These are phyloP conservation scores for Argopecten irradians DNA, from an alignment of 1,140 invertebrate species.

Conservation along the genomic window DNA sequence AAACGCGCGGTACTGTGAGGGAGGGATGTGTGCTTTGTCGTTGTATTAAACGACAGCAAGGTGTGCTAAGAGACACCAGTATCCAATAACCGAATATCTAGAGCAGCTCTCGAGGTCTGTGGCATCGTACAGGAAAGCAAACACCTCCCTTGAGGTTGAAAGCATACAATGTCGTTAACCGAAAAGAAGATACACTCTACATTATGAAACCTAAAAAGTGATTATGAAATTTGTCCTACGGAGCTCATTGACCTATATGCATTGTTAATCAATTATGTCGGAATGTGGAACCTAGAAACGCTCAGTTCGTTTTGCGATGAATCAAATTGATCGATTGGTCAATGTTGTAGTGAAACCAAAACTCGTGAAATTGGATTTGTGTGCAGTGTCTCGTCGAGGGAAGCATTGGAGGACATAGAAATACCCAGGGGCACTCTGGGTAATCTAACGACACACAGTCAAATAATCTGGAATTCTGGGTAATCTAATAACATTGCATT, in stretches of 20 bases:
- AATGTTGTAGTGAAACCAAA: not conserved
- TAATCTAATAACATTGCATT: not conserved
- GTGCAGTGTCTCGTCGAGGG: not conserved
- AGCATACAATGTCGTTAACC: not conserved
- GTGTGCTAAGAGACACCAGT: not conserved
- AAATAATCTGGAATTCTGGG: not conserved
- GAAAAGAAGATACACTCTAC: not conserved
- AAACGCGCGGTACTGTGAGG: not conserved
- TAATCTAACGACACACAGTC: not conserved
- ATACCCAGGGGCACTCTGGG: not conserved
- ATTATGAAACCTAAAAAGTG: not conserved
- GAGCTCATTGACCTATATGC: not conserved
- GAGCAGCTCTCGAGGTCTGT: not conserved
- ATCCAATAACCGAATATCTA: not conserved
- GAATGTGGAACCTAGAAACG: not conserved
- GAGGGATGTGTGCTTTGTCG: not conserved
- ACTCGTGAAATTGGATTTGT: slow-evolving; percentile 22
- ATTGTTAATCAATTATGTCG: not conserved
- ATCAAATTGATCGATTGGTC: slow-evolving; percentile 22
- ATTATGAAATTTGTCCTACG: not conserved
- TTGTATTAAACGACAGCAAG: not conserved
- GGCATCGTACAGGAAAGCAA: not conserved
- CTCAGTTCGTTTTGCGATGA: not conserved
- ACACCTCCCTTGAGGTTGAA: not conserved
- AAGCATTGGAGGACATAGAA: not conserved